Evolutionary conservation across 64 coral and sea anemone genomes (phyloP).

Genomic region (Anthopleura sola): DNA sequence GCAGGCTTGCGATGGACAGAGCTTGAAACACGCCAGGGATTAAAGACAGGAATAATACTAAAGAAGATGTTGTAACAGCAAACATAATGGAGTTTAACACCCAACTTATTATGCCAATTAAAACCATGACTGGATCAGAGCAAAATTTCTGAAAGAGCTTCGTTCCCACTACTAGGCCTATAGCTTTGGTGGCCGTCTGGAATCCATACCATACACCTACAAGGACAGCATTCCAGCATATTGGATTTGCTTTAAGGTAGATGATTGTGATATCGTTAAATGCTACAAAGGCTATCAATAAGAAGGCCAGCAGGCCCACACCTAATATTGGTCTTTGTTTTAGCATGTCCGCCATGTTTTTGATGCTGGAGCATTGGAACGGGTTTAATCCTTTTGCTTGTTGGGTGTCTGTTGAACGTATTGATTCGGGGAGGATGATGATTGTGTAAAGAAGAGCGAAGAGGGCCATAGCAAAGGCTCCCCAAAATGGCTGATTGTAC

Average conservation of each 20-base stretch:
- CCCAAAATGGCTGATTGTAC: conserved; percentile 61
- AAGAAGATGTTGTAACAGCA: conserved; percentile 21
- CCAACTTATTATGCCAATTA: conserved; percentile 16
- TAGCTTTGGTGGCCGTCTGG: conserved; percentile 1
- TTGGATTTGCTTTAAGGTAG: conserved; percentile 46
- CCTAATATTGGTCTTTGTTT: conserved; percentile 22
- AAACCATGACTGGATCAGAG: conserved; percentile 37
- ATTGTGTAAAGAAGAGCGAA: conserved; percentile 23
- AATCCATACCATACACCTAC: conserved; percentile 28
- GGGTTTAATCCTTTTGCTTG: conserved; percentile 32
- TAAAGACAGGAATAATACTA: conserved; percentile 49
- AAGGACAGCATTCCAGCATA: conserved; percentile 33
- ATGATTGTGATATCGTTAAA: conserved; percentile 40
- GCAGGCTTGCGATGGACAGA: neutral
- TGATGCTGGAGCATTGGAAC: conserved; percentile 21
- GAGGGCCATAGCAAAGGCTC: conserved; percentile 13
- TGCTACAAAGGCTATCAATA: conserved; percentile 31
- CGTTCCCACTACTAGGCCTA: conserved; percentile 3
- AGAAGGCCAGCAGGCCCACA: conserved; percentile 31
- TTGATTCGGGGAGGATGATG: conserved; percentile 38
- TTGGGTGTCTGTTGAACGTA: neutral
- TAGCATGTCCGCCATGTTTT: conserved; percentile 27
- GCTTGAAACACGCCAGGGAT: conserved; percentile 25
- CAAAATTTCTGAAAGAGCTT: conserved; percentile 31
- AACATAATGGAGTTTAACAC: conserved; percentile 7